Evolutionary conservation across 1,140 invertebrate species (phyloP), one percentile per base, ranked within the genome.

Genomic region (Drosophila virilis): DNA sequence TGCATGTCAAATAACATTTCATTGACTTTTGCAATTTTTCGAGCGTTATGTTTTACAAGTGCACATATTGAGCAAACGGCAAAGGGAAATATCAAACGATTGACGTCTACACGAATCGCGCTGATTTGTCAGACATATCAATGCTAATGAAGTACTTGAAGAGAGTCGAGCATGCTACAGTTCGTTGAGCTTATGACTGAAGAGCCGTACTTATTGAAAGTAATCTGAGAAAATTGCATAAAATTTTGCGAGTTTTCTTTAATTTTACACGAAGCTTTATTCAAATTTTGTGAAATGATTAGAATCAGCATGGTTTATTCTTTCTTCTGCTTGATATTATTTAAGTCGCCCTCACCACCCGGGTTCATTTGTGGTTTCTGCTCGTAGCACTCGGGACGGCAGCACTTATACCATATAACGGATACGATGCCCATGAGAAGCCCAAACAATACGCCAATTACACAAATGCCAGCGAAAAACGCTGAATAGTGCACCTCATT

Each of bases 321-420:
- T 1, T 12, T 17, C 32, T 74, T 74, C 2, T 50, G 10, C 9
- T 35, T 33, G 5, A 12, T 15, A 51, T 50, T 51, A 8, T 8
- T 12, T 0, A 10, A 28, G 28, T 15, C 8, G 8, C 12, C 9
- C 9, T 57, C 12, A 28, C 1, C 6, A 17, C 5, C 8, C 5
- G n/a, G 17, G 0, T 22, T 8, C 9, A 33, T 28, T 0, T 33
- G 1, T 12, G 3, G 9, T 1, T 15, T 37, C 7, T 37, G 22
- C 8, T 10, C 9, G 9, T 13, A 15, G 2, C 45, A 9, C 32
- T 46, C n/a, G 6, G 7, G 48, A 43, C 6, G 13, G 43, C 12
- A 37, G 12, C 12, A 48, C 22, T 77, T 84, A 37, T 68, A 77
- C 60, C 81, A 85, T 7, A 80, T 10, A 6, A 84, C 43, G 5